Evolutionary conservation across 2,888 invertebrate species (phyloP).

Genomic region (Metopia argyrocephala): DNA sequence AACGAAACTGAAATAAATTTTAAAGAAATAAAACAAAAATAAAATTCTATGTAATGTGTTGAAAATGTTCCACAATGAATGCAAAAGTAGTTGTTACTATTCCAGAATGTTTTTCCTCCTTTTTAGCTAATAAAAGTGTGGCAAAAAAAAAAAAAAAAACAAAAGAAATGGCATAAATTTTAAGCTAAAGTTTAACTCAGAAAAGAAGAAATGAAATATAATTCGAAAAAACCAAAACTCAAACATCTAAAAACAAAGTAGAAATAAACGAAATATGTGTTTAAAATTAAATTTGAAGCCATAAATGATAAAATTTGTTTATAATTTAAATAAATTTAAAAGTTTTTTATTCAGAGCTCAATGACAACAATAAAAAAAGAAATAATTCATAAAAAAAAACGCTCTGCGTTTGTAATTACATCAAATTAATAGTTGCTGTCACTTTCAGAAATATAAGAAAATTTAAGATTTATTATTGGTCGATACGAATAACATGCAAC

Average conservation of each 20-base stretch:
- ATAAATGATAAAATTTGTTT: too few relatives aligned
- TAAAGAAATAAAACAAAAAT: slow-evolving; percentile 16
- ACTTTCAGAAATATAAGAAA: too few relatives aligned
- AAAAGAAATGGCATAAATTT: slow-evolving; percentile 50
- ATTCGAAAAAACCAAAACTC: neutral
- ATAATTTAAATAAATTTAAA: too few relatives aligned
- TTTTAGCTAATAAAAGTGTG: slow-evolving; percentile 14
- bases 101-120: neutral
- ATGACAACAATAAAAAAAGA: too few relatives aligned
- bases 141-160: slow-evolving; percentile 27
- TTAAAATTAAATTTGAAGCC: neutral
- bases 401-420: too few relatives aligned
- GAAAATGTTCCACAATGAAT: slow-evolving; percentile 45
- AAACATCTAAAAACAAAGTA: neutral
- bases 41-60: slow-evolving; percentile 28
- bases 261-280: neutral
- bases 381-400: too few relatives aligned
- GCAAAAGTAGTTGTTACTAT: slow-evolving; percentile 30
- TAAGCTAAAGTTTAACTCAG: slow-evolving; percentile 9
- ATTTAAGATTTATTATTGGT: too few relatives aligned
- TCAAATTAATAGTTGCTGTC: too few relatives aligned
- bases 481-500: too few relatives aligned
- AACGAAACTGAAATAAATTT: slow-evolving; percentile 4
- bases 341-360: too few relatives aligned
- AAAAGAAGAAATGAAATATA: slow-evolving; percentile 8